Conservation (phyloP, 2,113 vertebrate genomes). For the Paracanthobrama guichenoti region DNA sequence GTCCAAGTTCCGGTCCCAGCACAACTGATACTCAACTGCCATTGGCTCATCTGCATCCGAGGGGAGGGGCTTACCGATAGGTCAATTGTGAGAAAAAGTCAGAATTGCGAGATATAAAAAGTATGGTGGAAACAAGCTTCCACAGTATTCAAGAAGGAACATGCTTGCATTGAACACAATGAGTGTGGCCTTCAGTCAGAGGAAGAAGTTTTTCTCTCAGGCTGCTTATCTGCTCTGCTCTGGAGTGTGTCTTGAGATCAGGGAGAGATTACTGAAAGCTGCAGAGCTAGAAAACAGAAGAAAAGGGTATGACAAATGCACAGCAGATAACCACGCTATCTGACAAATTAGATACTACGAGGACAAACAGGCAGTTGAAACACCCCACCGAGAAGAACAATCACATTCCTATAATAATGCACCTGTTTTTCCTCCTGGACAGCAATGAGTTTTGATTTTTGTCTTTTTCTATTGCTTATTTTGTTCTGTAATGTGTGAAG, state of each 20-base stretch:
- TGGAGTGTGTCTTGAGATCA: neutral
- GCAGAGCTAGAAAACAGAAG: neutral
- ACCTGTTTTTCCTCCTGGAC: neutral
- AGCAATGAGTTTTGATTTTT: neutral
- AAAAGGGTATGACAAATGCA: neutral
- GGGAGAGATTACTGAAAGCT: neutral
- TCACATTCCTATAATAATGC: neutral
- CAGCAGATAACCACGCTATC: neutral
- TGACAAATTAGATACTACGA: neutral
- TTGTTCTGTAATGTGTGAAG: slow-evolving; percentile 63
- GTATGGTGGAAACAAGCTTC: too few species aligned
- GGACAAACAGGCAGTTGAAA: slow-evolving; percentile 1
- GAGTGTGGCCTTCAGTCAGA: neutral
- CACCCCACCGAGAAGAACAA: neutral
- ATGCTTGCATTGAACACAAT: neutral
- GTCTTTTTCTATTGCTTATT: neutral
- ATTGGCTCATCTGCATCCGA: too few species aligned
- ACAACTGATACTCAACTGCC: too few species aligned
- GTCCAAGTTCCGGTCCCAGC: too few species aligned
- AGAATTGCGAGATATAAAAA: too few species aligned
- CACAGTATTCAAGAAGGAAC: neutral
- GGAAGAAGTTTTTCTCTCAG: neutral
- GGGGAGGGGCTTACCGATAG: too few species aligned
- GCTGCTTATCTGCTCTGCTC: neutral
- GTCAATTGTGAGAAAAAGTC: too few species aligned